These are phyloP conservation scores for Geotrupes spiniger DNA, from an alignment of 2,888 invertebrate species.

Conservation along the genomic window DNA sequence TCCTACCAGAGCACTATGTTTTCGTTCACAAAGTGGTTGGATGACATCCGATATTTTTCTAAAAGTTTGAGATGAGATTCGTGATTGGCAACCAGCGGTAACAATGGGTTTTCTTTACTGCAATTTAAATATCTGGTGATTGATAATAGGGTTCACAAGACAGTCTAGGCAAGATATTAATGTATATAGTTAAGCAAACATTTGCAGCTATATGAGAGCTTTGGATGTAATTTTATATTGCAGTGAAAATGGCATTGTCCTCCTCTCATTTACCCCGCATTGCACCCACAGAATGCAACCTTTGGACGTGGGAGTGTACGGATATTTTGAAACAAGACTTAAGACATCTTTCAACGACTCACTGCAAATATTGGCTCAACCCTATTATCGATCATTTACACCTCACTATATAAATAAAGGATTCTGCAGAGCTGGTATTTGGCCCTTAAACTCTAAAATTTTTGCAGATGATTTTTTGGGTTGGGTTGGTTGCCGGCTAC, in stretches of 20 bases:
- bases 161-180: slow-evolving; percentile 41
- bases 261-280: too few relatives aligned
- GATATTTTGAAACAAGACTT: slow-evolving; percentile 32
- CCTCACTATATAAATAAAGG: too few relatives aligned
- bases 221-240: too few relatives aligned
- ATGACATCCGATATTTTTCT: slow-evolving; percentile 35
- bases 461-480: not conserved
- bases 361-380: slow-evolving; percentile 28
- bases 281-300: too few relatives aligned
- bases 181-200: too few relatives aligned
- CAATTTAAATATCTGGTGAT: slow-evolving; percentile 30
- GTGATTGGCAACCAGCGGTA: too few relatives aligned
- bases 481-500: too few relatives aligned
- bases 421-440: too few relatives aligned
- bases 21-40: slow-evolving; percentile 35
- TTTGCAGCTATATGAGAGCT: too few relatives aligned
- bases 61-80: slow-evolving; percentile 33
- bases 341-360: too few relatives aligned
- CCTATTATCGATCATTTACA: slow-evolving; percentile 15
- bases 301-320: slow-evolving; percentile 28
- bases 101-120: slow-evolving; percentile 24
- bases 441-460: not conserved
- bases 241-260: slow-evolving; percentile 41
- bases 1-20: too few relatives aligned
- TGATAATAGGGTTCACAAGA: too few relatives aligned